Percentiles rank a stretch among this genome's conserved stretches.
Conservation (phyloP, 2,797 vertebrate species). For the Nannoperca australis region DNA sequence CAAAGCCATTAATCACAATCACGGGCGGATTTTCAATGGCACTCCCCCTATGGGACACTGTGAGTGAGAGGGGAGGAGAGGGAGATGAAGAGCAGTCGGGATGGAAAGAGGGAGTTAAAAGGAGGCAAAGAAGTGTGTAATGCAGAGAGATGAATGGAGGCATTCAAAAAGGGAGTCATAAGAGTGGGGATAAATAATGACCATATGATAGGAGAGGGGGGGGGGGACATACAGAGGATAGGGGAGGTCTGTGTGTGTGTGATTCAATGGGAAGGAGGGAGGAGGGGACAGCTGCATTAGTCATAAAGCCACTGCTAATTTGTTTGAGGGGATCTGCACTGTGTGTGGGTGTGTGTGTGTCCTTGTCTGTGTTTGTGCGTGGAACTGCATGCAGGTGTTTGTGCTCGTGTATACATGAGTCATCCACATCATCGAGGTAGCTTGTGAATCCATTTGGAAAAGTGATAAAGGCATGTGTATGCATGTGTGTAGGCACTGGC, state of each 20-base stretch:
- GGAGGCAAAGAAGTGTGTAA: slow-evolving; percentile 23
- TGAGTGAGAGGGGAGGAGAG: slow-evolving; percentile 15
- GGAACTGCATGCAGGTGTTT: slow-evolving; percentile 20
- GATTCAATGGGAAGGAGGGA: slow-evolving; percentile 43
- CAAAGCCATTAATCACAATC: slow-evolving; percentile 78
- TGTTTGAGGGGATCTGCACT: slow-evolving; percentile 42
- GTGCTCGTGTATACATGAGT: slow-evolving; percentile 26
- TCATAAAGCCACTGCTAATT: slow-evolving; percentile 66
- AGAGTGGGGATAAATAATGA: slow-evolving; percentile 63
- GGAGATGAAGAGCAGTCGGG: slow-evolving; percentile 29
- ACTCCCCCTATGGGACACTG: slow-evolving; percentile 33
- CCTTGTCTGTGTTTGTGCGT: slow-evolving; percentile 1
- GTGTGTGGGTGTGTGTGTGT: slow-evolving; percentile 15
- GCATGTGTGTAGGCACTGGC: slow-evolving; percentile 21
- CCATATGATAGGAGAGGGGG: slow-evolving; percentile 24
- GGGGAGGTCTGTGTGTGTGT: slow-evolving; percentile 43
- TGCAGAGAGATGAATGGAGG: slow-evolving; percentile 52
- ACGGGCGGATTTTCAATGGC: slow-evolving; percentile 60
- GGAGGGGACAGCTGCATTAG: slow-evolving; percentile 59
- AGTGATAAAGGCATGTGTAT: slow-evolving; percentile 30
- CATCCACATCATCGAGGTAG: slow-evolving; percentile 44
- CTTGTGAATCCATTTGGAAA: slow-evolving; percentile 60
- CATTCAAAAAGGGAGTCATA: slow-evolving; percentile 42
- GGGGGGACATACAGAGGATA: slow-evolving; percentile 28
- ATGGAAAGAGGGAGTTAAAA: slow-evolving; percentile 19